phyloP scores from a whole-genome alignment of 2,797 vertebrate species.

The Liparis tanakae region DNA sequence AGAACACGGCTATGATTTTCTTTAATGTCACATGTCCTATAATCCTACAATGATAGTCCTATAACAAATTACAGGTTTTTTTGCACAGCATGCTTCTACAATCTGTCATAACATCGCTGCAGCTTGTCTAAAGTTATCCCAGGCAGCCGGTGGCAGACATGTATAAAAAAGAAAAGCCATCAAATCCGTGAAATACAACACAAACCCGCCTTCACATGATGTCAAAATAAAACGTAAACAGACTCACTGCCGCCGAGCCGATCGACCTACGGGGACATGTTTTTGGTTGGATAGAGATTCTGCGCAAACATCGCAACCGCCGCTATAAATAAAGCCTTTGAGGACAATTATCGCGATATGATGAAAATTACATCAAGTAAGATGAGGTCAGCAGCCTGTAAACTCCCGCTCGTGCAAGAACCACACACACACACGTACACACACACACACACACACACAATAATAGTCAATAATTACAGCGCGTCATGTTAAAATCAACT shows the following conservation, averaged over 20 bases:
- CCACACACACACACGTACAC: too few relatives aligned
- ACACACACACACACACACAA: not conserved
- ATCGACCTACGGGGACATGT: constrained; percentile 52
- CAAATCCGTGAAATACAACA: constrained; percentile 3
- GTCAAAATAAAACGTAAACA: constrained; percentile 45
- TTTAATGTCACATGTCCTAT: not conserved
- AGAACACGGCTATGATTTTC: not conserved
- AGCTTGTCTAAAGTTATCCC: constrained; percentile 28
- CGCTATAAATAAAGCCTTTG: constrained; percentile 16
- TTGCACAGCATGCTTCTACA: not conserved
- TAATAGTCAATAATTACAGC: constrained; percentile 6
- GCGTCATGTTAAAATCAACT: constrained; percentile 42
- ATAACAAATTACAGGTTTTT: not conserved
- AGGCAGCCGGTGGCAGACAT: constrained; percentile 22
- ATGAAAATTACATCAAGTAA: constrained; percentile 65
- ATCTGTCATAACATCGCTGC: not conserved
- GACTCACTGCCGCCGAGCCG: constrained; percentile 33
- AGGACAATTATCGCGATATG: constrained; percentile 58
- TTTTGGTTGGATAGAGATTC: constrained; percentile 5
- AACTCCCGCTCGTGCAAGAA: constrained; percentile 27
- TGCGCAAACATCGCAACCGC: constrained; percentile 41
- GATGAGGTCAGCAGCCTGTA: constrained; percentile 67
- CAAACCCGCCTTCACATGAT: constrained; percentile 13
- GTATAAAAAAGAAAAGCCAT: not conserved
- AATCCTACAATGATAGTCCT: not conserved